These are phyloP conservation scores for Bothrops alternatus DNA, from an alignment of 2,797 vertebrate species.

Conservation along the genomic window DNA sequence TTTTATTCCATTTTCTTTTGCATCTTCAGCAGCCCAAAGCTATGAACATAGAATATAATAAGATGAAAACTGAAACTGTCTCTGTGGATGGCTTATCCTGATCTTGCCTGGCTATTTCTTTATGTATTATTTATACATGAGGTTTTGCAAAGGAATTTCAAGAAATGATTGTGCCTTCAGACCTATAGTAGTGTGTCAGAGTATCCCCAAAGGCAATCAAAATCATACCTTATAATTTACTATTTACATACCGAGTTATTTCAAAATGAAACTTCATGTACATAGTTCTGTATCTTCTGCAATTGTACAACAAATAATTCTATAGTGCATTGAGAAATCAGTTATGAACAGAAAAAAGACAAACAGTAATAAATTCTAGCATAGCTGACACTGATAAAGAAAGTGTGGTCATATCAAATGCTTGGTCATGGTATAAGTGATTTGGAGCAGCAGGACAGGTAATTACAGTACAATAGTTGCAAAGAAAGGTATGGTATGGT, in stretches of 20 bases:
- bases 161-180: constrained; percentile 40
- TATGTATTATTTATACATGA: constrained; percentile 43
- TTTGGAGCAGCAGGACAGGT: neutral
- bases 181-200: constrained; percentile 9
- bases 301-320: neutral
- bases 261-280: constrained; percentile 32
- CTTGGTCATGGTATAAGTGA: neutral
- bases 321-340: constrained; percentile 40
- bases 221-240: constrained; percentile 37
- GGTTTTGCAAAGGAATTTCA: constrained; percentile 31
- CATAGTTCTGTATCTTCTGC: constrained; percentile 39
- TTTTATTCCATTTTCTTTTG: neutral
- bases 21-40: neutral
- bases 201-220: constrained; percentile 30
- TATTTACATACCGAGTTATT: constrained; percentile 8
- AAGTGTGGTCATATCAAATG: constrained; percentile 30
- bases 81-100: neutral
- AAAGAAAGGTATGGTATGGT: neutral
- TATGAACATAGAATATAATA: neutral
- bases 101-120: constrained; percentile 27
- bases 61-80: neutral
- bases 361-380: constrained; percentile 33
- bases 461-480: neutral
- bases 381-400: constrained; percentile 19
- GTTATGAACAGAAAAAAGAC: constrained; percentile 55